phyloP scores from a whole-genome alignment of 37 sponge, comb jelly and placozoan species.

The Halichondria panicea region DNA sequence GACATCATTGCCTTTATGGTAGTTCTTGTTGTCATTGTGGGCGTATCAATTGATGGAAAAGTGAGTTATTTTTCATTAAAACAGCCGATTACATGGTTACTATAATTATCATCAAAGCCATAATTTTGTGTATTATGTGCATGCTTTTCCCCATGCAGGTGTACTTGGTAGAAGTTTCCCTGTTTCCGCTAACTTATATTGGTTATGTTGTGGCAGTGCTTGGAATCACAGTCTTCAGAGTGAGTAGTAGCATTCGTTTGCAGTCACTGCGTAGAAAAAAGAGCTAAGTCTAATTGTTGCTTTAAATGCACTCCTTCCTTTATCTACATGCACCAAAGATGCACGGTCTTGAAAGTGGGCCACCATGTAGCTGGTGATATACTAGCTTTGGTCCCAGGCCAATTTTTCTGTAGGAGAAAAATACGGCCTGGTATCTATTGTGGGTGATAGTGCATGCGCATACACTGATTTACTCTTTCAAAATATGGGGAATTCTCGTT shows the following conservation, averaged over 20 bases:
- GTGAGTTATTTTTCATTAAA: slow-evolving; percentile 20
- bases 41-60: slow-evolving; percentile 55
- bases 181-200: slow-evolving; percentile 50
- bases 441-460: no score
- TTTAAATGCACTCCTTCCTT: no score
- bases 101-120: neutral
- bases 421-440: no score
- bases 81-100: neutral
- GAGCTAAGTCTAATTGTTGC: neutral
- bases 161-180: slow-evolving; percentile 45
- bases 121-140: neutral
- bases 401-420: no score
- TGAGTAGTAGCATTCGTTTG: no score
- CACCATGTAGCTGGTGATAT: no score
- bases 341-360: no score
- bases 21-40: slow-evolving; percentile 55
- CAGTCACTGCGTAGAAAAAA: neutral
- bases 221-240: slow-evolving; percentile 7
- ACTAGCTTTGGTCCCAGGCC: no score
- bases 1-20: slow-evolving; percentile 67
- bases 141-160: slow-evolving; percentile 32
- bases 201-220: slow-evolving; percentile 55
- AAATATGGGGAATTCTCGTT: no score
- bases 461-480: no score
- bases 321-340: no score